These are phyloP conservation scores for Scaptomyza graminum DNA, from an alignment of 1,140 invertebrate species.

Conservation along the genomic window DNA sequence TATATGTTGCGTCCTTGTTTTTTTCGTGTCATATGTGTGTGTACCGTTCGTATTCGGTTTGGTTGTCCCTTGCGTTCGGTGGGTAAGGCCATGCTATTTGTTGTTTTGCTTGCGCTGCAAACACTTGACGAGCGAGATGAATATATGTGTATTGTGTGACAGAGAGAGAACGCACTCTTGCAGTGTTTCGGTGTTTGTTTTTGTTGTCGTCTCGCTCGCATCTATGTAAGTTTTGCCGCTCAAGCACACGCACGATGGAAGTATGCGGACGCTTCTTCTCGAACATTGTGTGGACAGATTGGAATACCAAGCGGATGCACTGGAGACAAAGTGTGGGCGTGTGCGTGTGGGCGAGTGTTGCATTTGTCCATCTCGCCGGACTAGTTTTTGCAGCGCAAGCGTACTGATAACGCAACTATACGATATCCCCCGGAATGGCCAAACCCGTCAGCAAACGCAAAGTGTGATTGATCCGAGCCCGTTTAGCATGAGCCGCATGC, in stretches of 20 bases:
- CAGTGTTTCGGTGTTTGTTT: slow-evolving; percentile 5
- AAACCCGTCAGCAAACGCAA: slow-evolving; percentile 7
- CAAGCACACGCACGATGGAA: slow-evolving; percentile 35
- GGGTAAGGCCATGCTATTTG: slow-evolving; percentile 28
- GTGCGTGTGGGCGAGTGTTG: background rate
- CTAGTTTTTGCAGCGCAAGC: slow-evolving; percentile 53
- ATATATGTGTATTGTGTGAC: slow-evolving; percentile 13
- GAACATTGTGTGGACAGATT: slow-evolving; percentile 1
- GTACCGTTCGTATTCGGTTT: slow-evolving; percentile 14
- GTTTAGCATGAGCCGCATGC: background rate
- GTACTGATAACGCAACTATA: slow-evolving; percentile 17
- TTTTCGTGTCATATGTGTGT: background rate
- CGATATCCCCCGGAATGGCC: background rate
- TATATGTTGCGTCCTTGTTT: slow-evolving; percentile 19
- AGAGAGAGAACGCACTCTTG: slow-evolving; percentile 47
- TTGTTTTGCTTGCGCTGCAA: slow-evolving; percentile 47
- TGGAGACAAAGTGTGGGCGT: background rate
- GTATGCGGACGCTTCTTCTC: slow-evolving; percentile 69
- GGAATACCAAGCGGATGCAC: slow-evolving; percentile 48
- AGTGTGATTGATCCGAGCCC: slow-evolving; percentile 25
- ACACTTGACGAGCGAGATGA: slow-evolving; percentile 43
- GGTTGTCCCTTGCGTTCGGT: slow-evolving; percentile 23
- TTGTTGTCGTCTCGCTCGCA: slow-evolving; percentile 51
- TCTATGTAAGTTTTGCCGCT: slow-evolving; percentile 45
- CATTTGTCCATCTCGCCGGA: slow-evolving; percentile 33